Evolutionary conservation across 2,113 vertebrate species (phyloP).

Genomic region (Pterocles gutturalis): DNA sequence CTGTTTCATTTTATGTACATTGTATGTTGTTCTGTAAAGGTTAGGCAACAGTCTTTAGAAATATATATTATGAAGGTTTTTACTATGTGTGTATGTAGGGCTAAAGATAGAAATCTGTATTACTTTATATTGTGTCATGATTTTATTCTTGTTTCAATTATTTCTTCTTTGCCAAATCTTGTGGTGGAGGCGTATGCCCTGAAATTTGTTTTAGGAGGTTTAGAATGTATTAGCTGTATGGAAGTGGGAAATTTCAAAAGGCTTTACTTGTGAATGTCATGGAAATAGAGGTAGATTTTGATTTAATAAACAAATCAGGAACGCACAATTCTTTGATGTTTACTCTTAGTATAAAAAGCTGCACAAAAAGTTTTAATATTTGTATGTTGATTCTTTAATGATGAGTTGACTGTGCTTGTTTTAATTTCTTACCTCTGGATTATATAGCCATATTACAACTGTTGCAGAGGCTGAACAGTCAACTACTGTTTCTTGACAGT

Average conservation of each 20-base stretch:
- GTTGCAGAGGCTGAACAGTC: background rate
- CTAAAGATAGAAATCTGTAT: conserved; percentile 28
- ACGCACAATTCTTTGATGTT: background rate
- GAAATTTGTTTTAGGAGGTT: conserved; percentile 1
- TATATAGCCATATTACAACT: background rate
- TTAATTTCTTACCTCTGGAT: background rate
- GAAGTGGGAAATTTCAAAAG: conserved; percentile 16
- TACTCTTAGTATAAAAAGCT: background rate
- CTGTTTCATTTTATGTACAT: conserved; percentile 27
- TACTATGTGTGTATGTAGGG: conserved; percentile 4
- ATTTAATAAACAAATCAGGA: background rate
- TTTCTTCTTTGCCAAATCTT: conserved; percentile 43
- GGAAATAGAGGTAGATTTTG: background rate
- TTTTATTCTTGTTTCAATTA: conserved; percentile 34
- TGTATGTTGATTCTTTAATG: background rate
- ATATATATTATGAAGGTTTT: conserved; percentile 37
- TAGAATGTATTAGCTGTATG: conserved; percentile 11
- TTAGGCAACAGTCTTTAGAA: conserved; percentile 45
- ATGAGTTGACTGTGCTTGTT: background rate
- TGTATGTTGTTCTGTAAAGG: conserved; percentile 55
- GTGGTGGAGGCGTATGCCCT: conserved; percentile 11
- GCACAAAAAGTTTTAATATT: background rate
- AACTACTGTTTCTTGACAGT: background rate
- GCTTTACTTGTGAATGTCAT: background rate
- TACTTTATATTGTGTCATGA: conserved; percentile 27